Percentiles rank a stretch among this genome's conserved stretches.
phyloP scores from a whole-genome alignment of 2,888 invertebrate species.

The Ophioninae sp. region DNA sequence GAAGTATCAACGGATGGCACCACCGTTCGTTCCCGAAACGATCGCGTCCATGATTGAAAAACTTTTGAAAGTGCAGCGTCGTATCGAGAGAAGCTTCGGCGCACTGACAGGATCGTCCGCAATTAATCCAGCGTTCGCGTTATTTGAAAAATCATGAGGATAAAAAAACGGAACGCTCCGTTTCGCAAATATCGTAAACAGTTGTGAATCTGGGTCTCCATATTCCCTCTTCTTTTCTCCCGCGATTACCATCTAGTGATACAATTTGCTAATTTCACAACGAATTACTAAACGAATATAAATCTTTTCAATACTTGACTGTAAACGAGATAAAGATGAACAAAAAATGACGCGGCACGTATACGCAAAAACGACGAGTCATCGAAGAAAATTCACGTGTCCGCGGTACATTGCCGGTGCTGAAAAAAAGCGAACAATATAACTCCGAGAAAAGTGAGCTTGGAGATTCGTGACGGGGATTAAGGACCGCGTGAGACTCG shows the following conservation, averaged over 20 bases:
- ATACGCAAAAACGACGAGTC: not conserved
- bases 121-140: not conserved
- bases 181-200: not conserved
- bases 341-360: not conserved
- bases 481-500: not conserved
- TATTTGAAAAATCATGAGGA: not conserved
- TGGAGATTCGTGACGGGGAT: not conserved
- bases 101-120: not conserved
- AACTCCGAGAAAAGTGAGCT: conserved; percentile 1
- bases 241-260: not conserved
- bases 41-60: not conserved
- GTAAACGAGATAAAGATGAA: not conserved
- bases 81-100: not conserved
- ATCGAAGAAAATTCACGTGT: not conserved
- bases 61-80: not conserved
- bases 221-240: not conserved
- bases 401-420: not conserved
- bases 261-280: not conserved
- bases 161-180: not conserved
- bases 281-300: not conserved
- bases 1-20: not conserved
- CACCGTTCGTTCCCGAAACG: not conserved
- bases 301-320: not conserved
- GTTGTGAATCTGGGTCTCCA: not conserved
- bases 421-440: not conserved